A percentile compares a stretch with the other conserved stretches of the same genome.
Conservation (phyloP, 2,113 vertebrate species). For the Eubucco bourcierii region DNA sequence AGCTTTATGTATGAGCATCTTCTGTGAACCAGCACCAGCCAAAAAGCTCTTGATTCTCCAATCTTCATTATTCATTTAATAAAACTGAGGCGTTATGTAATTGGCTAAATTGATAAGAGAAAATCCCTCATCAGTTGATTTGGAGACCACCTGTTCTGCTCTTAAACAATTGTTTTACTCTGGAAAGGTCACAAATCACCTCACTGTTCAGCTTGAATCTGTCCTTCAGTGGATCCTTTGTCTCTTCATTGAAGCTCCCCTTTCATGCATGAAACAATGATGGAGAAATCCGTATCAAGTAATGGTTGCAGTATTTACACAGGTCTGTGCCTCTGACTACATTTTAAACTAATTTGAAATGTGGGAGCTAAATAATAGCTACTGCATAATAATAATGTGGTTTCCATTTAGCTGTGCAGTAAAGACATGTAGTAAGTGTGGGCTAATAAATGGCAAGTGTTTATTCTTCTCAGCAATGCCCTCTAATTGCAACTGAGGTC, state of each 20-base stretch:
- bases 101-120: neutral
- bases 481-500: fast-evolving
- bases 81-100: neutral
- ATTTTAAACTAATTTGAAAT: neutral
- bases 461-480: neutral
- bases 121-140: neutral
- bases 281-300: neutral
- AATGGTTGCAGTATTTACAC: neutral
- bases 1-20: neutral
- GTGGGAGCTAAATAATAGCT: neutral
- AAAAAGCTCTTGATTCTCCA: neutral
- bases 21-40: neutral
- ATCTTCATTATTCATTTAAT: neutral
- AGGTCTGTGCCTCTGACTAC: neutral
- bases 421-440: neutral
- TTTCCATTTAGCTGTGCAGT: neutral
- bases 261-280: neutral
- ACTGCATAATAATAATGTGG: neutral
- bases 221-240: neutral
- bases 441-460: neutral
- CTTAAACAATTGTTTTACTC: neutral
- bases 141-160: neutral
- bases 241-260: neutral
- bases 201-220: neutral
- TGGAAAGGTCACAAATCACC: fast-evolving